These are phyloP conservation scores for Thalassarche chlororhynchos DNA, from an alignment of 2,113 vertebrate genomes.

Conservation along the genomic window DNA sequence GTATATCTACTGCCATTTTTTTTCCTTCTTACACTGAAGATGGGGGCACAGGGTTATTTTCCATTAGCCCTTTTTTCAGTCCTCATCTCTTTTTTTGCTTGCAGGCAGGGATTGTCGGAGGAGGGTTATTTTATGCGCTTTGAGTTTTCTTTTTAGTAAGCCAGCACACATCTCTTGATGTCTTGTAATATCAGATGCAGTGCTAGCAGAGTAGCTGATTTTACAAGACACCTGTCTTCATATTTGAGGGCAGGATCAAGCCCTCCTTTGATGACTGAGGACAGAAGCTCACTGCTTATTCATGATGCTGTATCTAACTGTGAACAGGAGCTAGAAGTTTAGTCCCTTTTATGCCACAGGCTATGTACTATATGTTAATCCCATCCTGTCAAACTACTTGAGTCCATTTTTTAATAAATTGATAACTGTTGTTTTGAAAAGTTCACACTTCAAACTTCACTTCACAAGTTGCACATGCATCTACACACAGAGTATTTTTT, in stretches of 20 bases:
- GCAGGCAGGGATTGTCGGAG: neutral
- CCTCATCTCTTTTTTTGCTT: neutral
- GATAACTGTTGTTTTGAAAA: neutral
- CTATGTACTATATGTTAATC: neutral
- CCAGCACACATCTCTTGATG: neutral
- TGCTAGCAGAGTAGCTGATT: conserved; percentile 5
- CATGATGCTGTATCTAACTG: neutral
- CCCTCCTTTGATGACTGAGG: conserved; percentile 5
- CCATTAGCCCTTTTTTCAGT: neutral
- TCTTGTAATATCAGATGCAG: conserved; percentile 35
- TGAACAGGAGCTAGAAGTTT: neutral
- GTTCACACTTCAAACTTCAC: neutral
- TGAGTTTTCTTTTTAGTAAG: neutral
- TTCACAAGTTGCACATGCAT: neutral
- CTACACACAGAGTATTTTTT: neutral
- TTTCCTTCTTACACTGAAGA: neutral
- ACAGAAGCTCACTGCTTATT: conserved; percentile 38
- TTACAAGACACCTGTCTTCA: conserved; percentile 37
- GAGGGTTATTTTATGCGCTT: neutral
- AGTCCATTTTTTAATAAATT: neutral
- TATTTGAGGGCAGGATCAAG: conserved; percentile 37
- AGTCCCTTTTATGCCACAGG: neutral
- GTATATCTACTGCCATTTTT: neutral
- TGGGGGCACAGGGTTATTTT: neutral
- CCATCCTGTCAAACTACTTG: neutral